These are phyloP conservation scores for Micrasema longulum DNA, from an alignment of 1,140 invertebrate species.

Conservation along the genomic window DNA sequence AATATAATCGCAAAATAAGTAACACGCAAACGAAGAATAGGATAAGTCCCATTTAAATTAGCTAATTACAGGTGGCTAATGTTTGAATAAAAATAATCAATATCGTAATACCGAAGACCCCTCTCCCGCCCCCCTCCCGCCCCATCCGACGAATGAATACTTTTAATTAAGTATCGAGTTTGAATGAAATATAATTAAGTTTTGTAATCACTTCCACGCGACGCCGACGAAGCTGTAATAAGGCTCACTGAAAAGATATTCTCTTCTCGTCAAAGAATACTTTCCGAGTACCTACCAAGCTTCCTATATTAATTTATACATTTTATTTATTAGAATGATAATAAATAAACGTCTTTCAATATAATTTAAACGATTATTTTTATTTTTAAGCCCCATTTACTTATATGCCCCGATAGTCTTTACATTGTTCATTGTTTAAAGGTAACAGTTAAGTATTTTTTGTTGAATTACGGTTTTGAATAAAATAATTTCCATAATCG, in stretches of 20 bases:
- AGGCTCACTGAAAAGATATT: slow-evolving; percentile 2
- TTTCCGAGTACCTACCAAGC: too few relatives aligned
- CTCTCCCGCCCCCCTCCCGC: too few relatives aligned
- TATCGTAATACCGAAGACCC: slow-evolving; percentile 30
- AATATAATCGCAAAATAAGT: neutral
- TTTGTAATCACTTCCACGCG: slow-evolving; percentile 44
- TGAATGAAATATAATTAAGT: slow-evolving; percentile 47
- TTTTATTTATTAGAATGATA: neutral
- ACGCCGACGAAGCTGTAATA: too few relatives aligned
- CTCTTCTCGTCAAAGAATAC: too few relatives aligned
- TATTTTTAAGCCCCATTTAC: too few relatives aligned
- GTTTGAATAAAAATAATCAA: slow-evolving; percentile 37
- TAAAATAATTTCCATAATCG: too few relatives aligned
- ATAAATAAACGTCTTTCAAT: too few relatives aligned
- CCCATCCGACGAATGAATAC: slow-evolving; percentile 35
- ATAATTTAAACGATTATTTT: too few relatives aligned
- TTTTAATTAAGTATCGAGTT: slow-evolving; percentile 45
- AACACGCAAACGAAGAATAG: neutral
- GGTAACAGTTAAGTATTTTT: too few relatives aligned
- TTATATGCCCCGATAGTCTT: too few relatives aligned
- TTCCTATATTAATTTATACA: neutral
- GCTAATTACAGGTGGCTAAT: slow-evolving; percentile 41
- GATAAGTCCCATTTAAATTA: slow-evolving; percentile 32
- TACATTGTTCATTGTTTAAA: too few relatives aligned
- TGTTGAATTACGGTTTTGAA: too few relatives aligned